Evolutionary conservation across 2,113 vertebrate genomes (phyloP).

Genomic region (Pedionomus torquatus): DNA sequence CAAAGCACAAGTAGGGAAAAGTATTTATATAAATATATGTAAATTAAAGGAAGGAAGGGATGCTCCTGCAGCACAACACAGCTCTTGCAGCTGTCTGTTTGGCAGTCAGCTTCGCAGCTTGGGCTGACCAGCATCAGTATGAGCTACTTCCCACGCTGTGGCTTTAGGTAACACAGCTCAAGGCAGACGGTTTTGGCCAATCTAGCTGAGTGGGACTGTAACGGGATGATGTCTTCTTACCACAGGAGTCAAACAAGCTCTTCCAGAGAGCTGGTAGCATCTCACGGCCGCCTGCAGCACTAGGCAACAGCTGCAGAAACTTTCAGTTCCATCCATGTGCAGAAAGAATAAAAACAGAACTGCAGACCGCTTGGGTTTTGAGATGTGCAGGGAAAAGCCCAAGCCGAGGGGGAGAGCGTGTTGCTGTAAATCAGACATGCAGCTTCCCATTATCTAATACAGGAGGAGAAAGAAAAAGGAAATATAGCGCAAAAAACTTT

Average conservation of each 20-base stretch:
- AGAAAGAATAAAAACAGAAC: slow-evolving; percentile 20
- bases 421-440: background rate
- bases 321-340: background rate
- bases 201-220: background rate
- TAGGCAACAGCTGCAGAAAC: slow-evolving; percentile 10
- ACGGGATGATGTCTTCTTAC: background rate
- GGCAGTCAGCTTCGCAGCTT: background rate
- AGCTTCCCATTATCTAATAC: background rate
- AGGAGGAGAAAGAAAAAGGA: background rate
- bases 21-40: too few relatives aligned
- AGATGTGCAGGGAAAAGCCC: background rate
- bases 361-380: background rate
- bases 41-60: background rate
- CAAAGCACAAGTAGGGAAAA: background rate
- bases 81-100: background rate
- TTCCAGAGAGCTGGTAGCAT: background rate
- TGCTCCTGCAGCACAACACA: background rate
- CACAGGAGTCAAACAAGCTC: background rate
- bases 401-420: background rate
- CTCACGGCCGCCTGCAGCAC: background rate
- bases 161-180: background rate
- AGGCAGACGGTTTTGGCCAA: background rate
- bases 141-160: background rate
- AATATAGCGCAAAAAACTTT: background rate
- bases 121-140: background rate